These are phyloP conservation scores for Planococcus citri DNA, from an alignment of 1,140 invertebrate species.

Conservation along the genomic window DNA sequence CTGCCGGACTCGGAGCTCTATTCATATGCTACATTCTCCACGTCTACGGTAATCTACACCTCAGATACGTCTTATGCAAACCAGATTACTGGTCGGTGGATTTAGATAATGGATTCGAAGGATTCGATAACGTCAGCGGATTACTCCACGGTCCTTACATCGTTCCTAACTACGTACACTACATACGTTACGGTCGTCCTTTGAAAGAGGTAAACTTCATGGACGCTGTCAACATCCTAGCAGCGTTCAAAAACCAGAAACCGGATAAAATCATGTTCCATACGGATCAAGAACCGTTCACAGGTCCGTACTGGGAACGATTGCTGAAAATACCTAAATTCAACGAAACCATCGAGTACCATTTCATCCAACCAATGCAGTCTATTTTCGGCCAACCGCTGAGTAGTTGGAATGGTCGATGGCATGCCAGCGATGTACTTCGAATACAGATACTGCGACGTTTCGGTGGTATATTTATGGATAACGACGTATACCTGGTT, in stretches of 20 bases:
- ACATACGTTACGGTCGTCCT: conserved; percentile 23
- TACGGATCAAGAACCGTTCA: conserved; percentile 26
- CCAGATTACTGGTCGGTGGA: conserved; percentile 20
- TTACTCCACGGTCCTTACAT: conserved; percentile 25
- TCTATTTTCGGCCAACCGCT: conserved; percentile 30
- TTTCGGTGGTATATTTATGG: conserved; percentile 29
- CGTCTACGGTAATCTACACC: background rate
- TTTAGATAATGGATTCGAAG: conserved; percentile 21
- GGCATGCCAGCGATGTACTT: conserved; percentile 27
- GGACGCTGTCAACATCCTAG: conserved; percentile 26
- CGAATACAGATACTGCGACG: conserved; percentile 27
- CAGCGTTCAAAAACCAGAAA: conserved; percentile 28
- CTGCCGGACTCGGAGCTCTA: background rate
- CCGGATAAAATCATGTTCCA: conserved; percentile 29
- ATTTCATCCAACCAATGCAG: conserved; percentile 25
- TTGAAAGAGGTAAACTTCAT: conserved; percentile 23
- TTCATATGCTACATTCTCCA: background rate
- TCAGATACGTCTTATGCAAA: background rate
- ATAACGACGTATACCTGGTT: conserved; percentile 28
- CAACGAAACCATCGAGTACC: conserved; percentile 24
- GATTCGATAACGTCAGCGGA: conserved; percentile 28
- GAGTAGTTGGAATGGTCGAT: conserved; percentile 21
- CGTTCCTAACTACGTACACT: conserved; percentile 28
- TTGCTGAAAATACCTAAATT: conserved; percentile 24
- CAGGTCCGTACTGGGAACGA: conserved; percentile 28